These are phyloP conservation scores for Drosophila sulfurigaster DNA, from an alignment of 1,140 invertebrate species.

Conservation along the genomic window DNA sequence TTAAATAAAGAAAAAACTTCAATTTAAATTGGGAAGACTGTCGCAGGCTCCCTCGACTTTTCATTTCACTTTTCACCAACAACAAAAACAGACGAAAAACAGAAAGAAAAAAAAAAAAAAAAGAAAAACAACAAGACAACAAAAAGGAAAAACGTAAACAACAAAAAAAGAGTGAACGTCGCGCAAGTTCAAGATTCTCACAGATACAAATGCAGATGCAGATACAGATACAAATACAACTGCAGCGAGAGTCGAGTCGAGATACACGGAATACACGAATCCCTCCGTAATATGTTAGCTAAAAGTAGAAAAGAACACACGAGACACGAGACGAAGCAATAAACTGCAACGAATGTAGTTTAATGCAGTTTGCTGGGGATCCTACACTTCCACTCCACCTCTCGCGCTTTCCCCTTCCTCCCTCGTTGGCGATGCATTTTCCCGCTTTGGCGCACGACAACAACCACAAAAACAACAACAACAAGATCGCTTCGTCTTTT, in stretches of 20 bases:
- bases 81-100: constrained; percentile 53
- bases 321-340: constrained; percentile 64
- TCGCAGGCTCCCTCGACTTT: constrained; percentile 55
- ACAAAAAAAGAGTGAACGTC: constrained; percentile 66
- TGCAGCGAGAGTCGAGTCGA: not conserved
- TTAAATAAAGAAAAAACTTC: constrained; percentile 29
- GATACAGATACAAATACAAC: constrained; percentile 34
- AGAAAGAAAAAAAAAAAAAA: constrained; percentile 43
- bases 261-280: constrained; percentile 19
- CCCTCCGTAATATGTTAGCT: constrained; percentile 35
- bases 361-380: constrained; percentile 84
- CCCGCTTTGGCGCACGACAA: constrained; percentile 77
- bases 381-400: constrained; percentile 41
- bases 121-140: constrained; percentile 58
- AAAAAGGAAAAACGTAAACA: constrained; percentile 50
- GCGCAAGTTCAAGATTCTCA: constrained; percentile 83
- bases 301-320: constrained; percentile 72
- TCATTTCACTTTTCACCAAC: constrained; percentile 64
- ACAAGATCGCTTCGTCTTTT: constrained; percentile 7
- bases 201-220: constrained; percentile 43
- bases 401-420: not conserved
- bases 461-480: constrained; percentile 57
- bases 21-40: constrained; percentile 67
- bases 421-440: constrained; percentile 31
- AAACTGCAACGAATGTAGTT: constrained; percentile 80